Percentiles rank a stretch among this genome's conserved stretches.
Conservation (phyloP, 2,888 invertebrate species). For the Cephus pulcher region DNA sequence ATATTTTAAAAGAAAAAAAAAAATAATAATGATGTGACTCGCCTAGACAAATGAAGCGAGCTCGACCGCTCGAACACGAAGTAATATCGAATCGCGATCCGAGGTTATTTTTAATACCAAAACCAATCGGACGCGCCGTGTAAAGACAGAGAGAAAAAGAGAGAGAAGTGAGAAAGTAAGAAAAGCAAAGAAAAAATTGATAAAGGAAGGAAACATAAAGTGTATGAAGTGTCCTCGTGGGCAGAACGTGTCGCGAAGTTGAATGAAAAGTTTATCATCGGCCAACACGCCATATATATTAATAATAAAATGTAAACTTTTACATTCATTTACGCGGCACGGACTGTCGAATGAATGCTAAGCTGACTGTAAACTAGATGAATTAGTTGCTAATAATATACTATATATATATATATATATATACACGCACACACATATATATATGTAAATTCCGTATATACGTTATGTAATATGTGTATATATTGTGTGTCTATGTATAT, state of each 20-base stretch:
- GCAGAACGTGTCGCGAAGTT: not conserved
- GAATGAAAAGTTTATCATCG: not conserved
- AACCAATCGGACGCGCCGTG: constrained; percentile 61
- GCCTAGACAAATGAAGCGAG: constrained; percentile 4
- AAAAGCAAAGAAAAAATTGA: not conserved
- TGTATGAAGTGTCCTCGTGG: constrained; percentile 26
- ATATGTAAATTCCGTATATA: not conserved
- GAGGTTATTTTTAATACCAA: constrained; percentile 68
- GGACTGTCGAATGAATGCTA: constrained; percentile 16
- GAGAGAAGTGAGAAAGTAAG: not conserved
- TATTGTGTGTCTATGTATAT: constrained; percentile 27
- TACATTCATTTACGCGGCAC: not conserved
- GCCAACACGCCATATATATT: not conserved
- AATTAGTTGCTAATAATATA: constrained; percentile 49
- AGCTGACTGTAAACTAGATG: constrained; percentile 46
- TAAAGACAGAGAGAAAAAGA: not conserved
- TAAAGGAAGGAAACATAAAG: not conserved
- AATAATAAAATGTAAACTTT: not conserved
- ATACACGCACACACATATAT: no score
- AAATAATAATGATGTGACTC: not conserved
- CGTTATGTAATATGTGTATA: not conserved
- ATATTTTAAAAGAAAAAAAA: not conserved
- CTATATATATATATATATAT: not conserved
- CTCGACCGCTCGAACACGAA: constrained; percentile 23
- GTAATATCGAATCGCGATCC: constrained; percentile 52